Evolutionary conservation across 2,113 vertebrate genomes (phyloP).

Genomic region (Murina feae): DNA sequence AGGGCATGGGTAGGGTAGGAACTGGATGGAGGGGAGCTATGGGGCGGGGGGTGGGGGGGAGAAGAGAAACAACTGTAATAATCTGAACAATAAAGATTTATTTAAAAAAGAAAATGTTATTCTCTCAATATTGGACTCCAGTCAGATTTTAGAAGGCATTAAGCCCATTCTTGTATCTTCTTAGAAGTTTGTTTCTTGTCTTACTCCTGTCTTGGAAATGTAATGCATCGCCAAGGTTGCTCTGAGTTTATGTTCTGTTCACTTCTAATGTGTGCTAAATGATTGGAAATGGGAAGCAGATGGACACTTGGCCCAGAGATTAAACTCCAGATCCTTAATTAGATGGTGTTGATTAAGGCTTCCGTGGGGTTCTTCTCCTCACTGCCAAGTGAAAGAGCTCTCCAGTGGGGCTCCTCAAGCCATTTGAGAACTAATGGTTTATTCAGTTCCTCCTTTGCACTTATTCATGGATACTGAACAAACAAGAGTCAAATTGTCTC

Average conservation of each 20-base stretch:
- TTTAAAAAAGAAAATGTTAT: too few species aligned
- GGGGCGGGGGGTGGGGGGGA: too few species aligned
- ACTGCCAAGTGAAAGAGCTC: slow-evolving; percentile 50
- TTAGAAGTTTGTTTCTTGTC: slow-evolving; percentile 27
- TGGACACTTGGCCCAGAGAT: slow-evolving; percentile 65
- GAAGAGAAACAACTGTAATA: too few species aligned
- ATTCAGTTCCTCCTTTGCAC: slow-evolving; percentile 5
- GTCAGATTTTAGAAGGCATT: not conserved
- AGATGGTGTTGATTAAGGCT: slow-evolving; percentile 56
- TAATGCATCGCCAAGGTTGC: slow-evolving; percentile 16
- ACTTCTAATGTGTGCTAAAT: slow-evolving; percentile 58
- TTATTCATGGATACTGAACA: slow-evolving; percentile 39
- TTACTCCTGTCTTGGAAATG: slow-evolving; percentile 40
- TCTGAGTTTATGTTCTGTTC: slow-evolving; percentile 28
- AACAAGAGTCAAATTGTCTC: slow-evolving; percentile 27
- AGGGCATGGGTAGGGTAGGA: too few species aligned
- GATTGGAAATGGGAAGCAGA: slow-evolving; percentile 65
- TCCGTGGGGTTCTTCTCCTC: slow-evolving; percentile 52
- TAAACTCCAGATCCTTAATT: slow-evolving; percentile 64
- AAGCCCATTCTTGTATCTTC: not conserved
- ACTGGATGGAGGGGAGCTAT: too few species aligned
- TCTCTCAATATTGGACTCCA: slow-evolving; percentile 2
- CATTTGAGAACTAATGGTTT: slow-evolving; percentile 13
- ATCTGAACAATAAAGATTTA: too few species aligned
- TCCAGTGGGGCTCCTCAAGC: slow-evolving; percentile 18